Conservation (phyloP, 1,140 invertebrate genomes). For the Cydia fagiglandana region DNA sequence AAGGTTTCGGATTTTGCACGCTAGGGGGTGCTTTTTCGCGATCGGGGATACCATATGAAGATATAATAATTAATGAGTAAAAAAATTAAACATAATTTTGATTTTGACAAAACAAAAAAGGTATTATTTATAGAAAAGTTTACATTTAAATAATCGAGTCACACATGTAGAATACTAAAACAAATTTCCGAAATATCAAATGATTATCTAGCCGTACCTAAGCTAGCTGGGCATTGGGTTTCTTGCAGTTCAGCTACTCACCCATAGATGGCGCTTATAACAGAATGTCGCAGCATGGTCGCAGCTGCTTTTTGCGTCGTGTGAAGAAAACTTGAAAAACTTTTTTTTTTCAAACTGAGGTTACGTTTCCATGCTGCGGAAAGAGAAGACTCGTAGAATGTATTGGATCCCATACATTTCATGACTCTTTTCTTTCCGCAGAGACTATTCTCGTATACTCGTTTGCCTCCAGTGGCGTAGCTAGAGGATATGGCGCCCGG, state of each 20-base stretch:
- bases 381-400: no score
- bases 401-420: no score
- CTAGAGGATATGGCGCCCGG: no score
- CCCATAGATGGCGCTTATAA: conserved; percentile 12
- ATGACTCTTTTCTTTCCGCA: no score
- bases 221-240: neutral
- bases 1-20: conserved; percentile 48
- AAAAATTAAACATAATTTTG: neutral
- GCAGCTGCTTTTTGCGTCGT: neutral
- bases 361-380: no score
- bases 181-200: neutral
- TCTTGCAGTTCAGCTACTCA: neutral
- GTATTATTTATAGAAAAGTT: neutral
- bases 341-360: neutral
- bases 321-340: neutral
- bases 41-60: conserved; percentile 46
- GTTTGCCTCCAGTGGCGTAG: no score
- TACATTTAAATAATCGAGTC: no score
- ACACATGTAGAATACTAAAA: neutral
- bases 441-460: no score
- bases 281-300: neutral
- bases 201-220: no score
- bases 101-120: neutral
- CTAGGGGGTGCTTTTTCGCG: conserved; percentile 50
- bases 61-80: conserved; percentile 12